Conservation (phyloP, 2,888 invertebrate genomes). For the Odontocerum albicorne region DNA sequence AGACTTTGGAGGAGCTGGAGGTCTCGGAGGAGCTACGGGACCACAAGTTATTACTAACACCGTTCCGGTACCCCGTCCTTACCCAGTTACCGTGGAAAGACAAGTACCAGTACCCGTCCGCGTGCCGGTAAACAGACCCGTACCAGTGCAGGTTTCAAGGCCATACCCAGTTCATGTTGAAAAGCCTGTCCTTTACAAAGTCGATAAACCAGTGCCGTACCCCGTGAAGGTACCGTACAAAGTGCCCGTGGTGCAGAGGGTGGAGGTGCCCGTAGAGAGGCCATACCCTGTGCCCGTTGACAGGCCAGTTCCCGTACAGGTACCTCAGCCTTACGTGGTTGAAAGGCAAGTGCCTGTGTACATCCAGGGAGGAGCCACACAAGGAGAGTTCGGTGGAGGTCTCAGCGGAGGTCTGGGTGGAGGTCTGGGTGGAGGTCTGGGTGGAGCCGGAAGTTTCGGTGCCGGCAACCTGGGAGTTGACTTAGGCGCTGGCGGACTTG, state of each 20-base stretch:
- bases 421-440: too few relatives aligned
- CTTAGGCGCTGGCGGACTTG: conserved; percentile 1
- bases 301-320: too few relatives aligned
- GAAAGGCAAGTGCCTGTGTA: too few relatives aligned
- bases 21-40: neutral
- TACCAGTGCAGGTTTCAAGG: conserved; percentile 27
- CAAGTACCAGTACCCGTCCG: conserved; percentile 52
- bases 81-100: conserved; percentile 51
- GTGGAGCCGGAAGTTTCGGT: neutral
- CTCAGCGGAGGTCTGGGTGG: too few relatives aligned
- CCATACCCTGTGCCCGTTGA: conserved; percentile 57
- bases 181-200: conserved; percentile 8
- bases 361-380: too few relatives aligned
- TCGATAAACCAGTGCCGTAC: conserved; percentile 25
- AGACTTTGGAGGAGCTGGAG: conserved; percentile 2
- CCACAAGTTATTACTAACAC: conserved; percentile 30
- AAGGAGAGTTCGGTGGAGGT: conserved; percentile 40
- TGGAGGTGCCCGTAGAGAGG: conserved; percentile 38
- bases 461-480: conserved; percentile 44
- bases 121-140: conserved; percentile 42
- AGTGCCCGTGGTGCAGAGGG: too few relatives aligned
- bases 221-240: too few relatives aligned
- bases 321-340: too few relatives aligned
- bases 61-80: conserved; percentile 53
- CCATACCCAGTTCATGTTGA: too few relatives aligned